phyloP scores from a whole-genome alignment of 2,888 invertebrate genomes.

The Steinernema carpocapsae region DNA sequence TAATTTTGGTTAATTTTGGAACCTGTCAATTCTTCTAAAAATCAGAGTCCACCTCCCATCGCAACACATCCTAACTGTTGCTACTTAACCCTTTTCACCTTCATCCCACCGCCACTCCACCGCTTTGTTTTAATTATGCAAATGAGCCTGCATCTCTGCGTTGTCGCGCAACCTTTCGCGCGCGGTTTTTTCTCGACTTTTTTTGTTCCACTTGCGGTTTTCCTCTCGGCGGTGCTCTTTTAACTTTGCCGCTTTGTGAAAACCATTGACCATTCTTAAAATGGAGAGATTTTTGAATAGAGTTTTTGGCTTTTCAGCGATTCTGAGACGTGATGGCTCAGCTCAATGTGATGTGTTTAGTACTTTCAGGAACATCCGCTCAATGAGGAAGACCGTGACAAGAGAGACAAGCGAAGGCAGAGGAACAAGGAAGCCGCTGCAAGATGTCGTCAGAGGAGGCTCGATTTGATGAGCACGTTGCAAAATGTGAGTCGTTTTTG shows the following conservation, averaged over 20 bases:
- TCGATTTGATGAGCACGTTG: constrained; percentile 91
- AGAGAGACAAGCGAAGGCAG: constrained; percentile 84
- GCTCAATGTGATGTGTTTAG: too few relatives aligned
- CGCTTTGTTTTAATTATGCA: constrained; percentile 32
- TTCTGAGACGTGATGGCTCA: too few relatives aligned
- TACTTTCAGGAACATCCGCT: constrained; percentile 32
- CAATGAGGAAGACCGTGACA: constrained; percentile 81
- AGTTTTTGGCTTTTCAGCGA: too few relatives aligned
- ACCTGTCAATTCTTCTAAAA: too few relatives aligned
- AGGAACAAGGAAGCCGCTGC: constrained; percentile 97
- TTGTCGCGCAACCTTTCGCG: constrained; percentile 21
- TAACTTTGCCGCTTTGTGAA: too few relatives aligned
- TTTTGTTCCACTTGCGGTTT: background rate
- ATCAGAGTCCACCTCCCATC: too few relatives aligned
- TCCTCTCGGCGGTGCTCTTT: background rate
- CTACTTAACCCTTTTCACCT: background rate
- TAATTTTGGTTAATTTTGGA: too few relatives aligned
- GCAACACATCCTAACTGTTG: too few relatives aligned
- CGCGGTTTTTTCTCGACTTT: constrained; percentile 1
- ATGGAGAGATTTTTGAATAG: background rate
- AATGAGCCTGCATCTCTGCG: background rate
- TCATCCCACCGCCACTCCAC: background rate
- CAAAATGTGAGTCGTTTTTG: constrained; percentile 75
- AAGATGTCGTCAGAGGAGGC: constrained; percentile 89
- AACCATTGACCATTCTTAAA: background rate